Percentiles rank a stretch among this genome's conserved stretches.
Evolutionary conservation across 2,888 invertebrate species (phyloP).

Genomic region (Noctua janthina): DNA sequence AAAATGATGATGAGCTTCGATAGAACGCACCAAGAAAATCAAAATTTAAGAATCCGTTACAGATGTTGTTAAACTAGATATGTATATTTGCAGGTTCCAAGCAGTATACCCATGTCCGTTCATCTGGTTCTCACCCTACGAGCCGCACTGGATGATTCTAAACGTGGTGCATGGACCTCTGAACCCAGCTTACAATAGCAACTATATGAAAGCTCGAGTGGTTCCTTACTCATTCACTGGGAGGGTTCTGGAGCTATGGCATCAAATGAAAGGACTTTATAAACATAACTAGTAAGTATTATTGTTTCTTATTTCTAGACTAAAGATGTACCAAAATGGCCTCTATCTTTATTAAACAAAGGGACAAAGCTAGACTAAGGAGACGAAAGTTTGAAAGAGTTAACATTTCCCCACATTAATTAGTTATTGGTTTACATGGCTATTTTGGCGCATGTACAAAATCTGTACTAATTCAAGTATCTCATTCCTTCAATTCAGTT

Average conservation of each 20-base stretch:
- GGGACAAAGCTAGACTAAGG: too few relatives aligned
- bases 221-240: slow-evolving; percentile 72
- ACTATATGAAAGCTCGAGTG: slow-evolving; percentile 46
- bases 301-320: neutral
- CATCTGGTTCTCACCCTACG: slow-evolving; percentile 75
- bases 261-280: slow-evolving; percentile 21
- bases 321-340: neutral
- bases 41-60: neutral
- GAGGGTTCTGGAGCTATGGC: slow-evolving; percentile 59
- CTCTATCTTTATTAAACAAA: too few relatives aligned
- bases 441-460: too few relatives aligned
- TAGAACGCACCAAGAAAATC: neutral
- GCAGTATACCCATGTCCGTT: slow-evolving; percentile 74
- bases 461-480: too few relatives aligned
- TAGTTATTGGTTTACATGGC: too few relatives aligned
- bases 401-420: too few relatives aligned
- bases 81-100: slow-evolving; percentile 68
- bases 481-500: too few relatives aligned
- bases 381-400: too few relatives aligned
- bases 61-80: neutral
- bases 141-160: slow-evolving; percentile 69
- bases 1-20: too few relatives aligned
- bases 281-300: slow-evolving; percentile 38
- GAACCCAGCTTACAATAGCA: slow-evolving; percentile 70
- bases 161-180: slow-evolving; percentile 69